Percentiles rank a stretch among this genome's conserved stretches.
Conservation (phyloP, 2,797 vertebrate species). For the Coluber constrictor region DNA sequence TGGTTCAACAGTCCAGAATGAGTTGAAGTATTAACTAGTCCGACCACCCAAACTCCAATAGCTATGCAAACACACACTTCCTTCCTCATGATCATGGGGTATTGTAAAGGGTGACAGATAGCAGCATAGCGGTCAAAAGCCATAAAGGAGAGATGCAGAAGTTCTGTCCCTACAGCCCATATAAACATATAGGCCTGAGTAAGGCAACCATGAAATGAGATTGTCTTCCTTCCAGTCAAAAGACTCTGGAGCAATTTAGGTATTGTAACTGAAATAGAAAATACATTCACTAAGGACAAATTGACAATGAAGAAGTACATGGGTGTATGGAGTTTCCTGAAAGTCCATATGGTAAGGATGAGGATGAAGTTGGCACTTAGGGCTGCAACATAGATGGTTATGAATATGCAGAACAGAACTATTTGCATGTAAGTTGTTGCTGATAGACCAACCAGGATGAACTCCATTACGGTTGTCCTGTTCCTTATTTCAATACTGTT, state of each 20-base stretch:
- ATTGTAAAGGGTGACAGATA: not conserved
- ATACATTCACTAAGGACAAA: constrained; percentile 41
- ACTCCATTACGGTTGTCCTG: not conserved
- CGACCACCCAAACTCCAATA: not conserved
- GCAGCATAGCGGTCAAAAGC: not conserved
- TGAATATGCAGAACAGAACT: not conserved
- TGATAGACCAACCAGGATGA: constrained; percentile 39
- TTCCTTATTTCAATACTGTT: not conserved
- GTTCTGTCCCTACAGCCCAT: constrained; percentile 33
- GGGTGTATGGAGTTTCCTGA: constrained; percentile 34
- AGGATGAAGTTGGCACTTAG: constrained; percentile 39
- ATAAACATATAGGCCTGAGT: constrained; percentile 36
- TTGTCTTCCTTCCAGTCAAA: constrained; percentile 1
- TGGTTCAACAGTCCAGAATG: constrained; percentile 33
- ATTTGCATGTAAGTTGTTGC: not conserved
- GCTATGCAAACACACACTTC: not conserved
- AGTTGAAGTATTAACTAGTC: not conserved
- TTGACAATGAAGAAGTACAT: constrained; percentile 14
- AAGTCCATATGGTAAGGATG: constrained; percentile 30
- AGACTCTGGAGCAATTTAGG: constrained; percentile 31
- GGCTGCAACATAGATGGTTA: not conserved
- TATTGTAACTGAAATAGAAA: constrained; percentile 30
- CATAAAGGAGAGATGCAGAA: constrained; percentile 37
- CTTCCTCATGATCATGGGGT: not conserved
- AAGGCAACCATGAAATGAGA: constrained; percentile 33